phyloP scores from a whole-genome alignment of 2,113 vertebrate species.

The Electrona antarctica region DNA sequence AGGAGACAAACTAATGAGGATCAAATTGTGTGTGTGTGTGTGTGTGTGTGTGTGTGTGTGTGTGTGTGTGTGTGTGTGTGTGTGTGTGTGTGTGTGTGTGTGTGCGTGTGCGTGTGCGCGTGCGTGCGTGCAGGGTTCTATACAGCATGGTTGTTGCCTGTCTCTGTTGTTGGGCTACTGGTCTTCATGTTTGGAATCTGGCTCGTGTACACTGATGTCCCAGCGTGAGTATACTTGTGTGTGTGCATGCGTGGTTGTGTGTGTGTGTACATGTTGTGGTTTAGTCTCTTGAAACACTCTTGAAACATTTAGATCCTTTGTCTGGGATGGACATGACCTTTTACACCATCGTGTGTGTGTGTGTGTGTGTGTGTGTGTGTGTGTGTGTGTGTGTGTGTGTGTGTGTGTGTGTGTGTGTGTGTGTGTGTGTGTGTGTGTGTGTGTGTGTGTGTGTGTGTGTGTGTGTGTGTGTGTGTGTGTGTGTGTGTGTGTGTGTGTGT shows the following conservation, averaged over 20 bases:
- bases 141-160: slow-evolving; percentile 81
- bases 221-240: slow-evolving; percentile 70
- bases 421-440: neutral
- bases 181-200: slow-evolving; percentile 78
- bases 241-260: slow-evolving; percentile 23
- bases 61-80: too few relatives aligned
- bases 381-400: neutral
- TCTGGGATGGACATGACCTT: too few relatives aligned
- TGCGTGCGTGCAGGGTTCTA: slow-evolving; percentile 76
- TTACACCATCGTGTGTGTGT: too few relatives aligned
- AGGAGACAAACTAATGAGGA: too few relatives aligned
- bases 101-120: too few relatives aligned
- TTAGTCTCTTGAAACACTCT: too few relatives aligned
- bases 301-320: too few relatives aligned
- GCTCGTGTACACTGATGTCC: slow-evolving; percentile 73
- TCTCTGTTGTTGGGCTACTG: slow-evolving; percentile 74
- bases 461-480: neutral
- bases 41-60: too few relatives aligned
- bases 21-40: too few relatives aligned
- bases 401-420: slow-evolving; percentile 16
- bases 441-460: neutral
- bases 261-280: neutral
- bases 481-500: slow-evolving; percentile 8
- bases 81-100: too few relatives aligned
- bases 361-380: too few relatives aligned